Evolutionary conservation across 2,888 invertebrate species (phyloP), one percentile per base, ranked within the genome.

Genomic region (Idaea biselata): DNA sequence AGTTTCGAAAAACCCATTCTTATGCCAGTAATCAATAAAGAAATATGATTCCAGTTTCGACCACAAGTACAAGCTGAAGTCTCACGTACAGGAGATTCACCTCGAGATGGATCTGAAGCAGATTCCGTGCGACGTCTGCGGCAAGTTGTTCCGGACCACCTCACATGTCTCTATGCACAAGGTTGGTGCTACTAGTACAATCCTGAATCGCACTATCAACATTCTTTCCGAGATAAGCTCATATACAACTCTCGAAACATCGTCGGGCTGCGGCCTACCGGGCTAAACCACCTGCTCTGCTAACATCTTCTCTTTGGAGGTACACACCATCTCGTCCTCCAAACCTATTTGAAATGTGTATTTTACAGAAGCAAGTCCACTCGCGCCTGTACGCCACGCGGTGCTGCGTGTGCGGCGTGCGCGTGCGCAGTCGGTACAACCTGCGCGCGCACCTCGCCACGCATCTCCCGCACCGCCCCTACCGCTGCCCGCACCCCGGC

Each of bases 51-150:
- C 53, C 53, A 90, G 89, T 0, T 87, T 73, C 57, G 79, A 80
- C 44, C 64, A 64, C 0, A 86, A 79, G 18, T 55, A 62, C 0
- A 58, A 64, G 0, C 60, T 89, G 0, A 79, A 77, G 55, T 5
- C 68, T 0, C 91, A 91, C 64, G 70, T 86, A 0, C 77, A 82
- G 0, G 79, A 82, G 18, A 67, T 65, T 0, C 89, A 89, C 55
- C 67, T 84, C 1, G 68, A 77, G 0, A 1, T 83, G 0, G 77
- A 86, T 4, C 58, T 79, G 0, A 68, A 73, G 17, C 76, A 65
- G 0, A 62, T 68, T 5, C 68, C 73, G 0, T 90, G 91, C 33
- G 67, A 66, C 0, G 44, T 60, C 0, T 91, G 91, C 59, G 75
- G 68, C 0, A 79, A 78, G 6, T 58, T 68, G 7, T 89, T 85